Evolutionary conservation across 2,113 vertebrate genomes (phyloP), one percentile per base, ranked within the genome.

Genomic region (Haplochromis vanheusdeni): DNA sequence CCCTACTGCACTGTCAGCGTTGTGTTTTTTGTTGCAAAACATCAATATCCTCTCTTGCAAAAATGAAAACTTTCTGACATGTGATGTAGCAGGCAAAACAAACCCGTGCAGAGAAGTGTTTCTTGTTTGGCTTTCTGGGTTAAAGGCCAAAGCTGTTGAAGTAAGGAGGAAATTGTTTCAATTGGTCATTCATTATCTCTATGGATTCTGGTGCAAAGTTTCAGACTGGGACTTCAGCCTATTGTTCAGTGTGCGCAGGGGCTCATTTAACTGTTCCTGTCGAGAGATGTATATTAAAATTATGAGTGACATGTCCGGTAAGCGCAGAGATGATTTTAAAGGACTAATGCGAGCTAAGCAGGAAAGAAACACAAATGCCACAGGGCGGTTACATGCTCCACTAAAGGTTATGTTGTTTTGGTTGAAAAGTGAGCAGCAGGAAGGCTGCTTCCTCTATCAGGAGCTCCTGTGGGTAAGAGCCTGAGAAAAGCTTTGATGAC

Each of bases 391-490:
- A 82, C 70, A 65, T 81, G 86, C 88, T 88, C 73, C 82, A 58
- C 80, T 92, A 94, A 93, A 88, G 85, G 82, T 87, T 84, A 80
- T 58, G 89, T 92, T 95, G 93, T 95, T 95, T 94, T 85, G 83
- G 81, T 93, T 91, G 87, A 92, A 89, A 93, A 93, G 91, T 91
- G 85, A 95, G 88, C 91, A 84, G 87, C 89, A 90, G 94, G 93
- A 95, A 94, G 83, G 89, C 86, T 89, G 84, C 86, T 96, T 95
- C 95, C 94, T 95, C 92, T 80, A 84, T 54, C 89, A 89, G 86
- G 84, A 89, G 86, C 89, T 95, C 56, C 90, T 91, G 89, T 89
- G 73, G 89, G 42, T 91, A 94, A 89, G 88, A 89, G 87, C 93
- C 92, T 93, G 89, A 91, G 93, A 94, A 94, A 92, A 84, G 88